Conservation (phyloP, 2,888 invertebrate species). For the Habroteleia sp. region DNA sequence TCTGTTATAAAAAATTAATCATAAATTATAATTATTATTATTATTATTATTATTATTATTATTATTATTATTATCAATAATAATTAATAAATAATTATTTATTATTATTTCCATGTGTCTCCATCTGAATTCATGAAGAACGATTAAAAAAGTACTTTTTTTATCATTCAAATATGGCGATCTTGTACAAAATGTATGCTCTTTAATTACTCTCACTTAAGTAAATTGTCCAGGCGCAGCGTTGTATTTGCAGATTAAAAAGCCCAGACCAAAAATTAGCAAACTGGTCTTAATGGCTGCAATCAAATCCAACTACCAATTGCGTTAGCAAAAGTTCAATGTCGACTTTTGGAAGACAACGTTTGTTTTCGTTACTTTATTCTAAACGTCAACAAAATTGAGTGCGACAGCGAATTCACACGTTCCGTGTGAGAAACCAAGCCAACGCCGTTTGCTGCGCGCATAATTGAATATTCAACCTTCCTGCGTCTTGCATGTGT, state of each 20-base stretch:
- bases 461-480: conserved; percentile 58
- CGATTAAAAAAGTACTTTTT: conserved; percentile 2
- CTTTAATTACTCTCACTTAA: conserved; percentile 49
- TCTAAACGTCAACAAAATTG: conserved; percentile 13
- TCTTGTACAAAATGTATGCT: background rate
- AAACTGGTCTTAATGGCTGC: background rate
- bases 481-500: conserved; percentile 33
- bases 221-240: conserved; percentile 24
- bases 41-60: too few species aligned
- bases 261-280: conserved; percentile 3
- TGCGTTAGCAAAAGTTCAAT: too few species aligned
- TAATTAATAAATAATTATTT: too few species aligned
- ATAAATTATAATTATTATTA: too few species aligned
- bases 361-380: too few species aligned
- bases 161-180: conserved; percentile 7
- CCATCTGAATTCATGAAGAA: background rate
- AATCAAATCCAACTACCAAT: too few species aligned
- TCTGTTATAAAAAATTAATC: too few species aligned
- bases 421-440: conserved; percentile 41
- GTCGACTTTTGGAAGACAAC: too few species aligned
- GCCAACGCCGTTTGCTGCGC: conserved; percentile 18
- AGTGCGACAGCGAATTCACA: conserved; percentile 32
- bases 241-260: background rate
- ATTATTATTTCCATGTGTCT: too few species aligned
- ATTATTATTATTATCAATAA: too few species aligned